Evolutionary conservation across 1,140 invertebrate genomes (phyloP).

Genomic region (Elymnias hypermnestra): DNA sequence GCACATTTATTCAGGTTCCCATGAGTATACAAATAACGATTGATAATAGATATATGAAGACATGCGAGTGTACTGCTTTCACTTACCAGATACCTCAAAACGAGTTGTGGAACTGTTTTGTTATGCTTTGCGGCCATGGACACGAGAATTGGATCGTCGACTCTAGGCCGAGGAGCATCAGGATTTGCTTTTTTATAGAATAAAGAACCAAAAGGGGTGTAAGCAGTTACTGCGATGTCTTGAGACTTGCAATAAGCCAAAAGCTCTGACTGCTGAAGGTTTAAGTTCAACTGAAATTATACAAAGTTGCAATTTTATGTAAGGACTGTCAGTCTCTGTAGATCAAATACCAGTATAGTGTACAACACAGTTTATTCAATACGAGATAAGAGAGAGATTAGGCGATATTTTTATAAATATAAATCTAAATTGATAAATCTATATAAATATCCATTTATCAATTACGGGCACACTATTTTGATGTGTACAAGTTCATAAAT

Average conservation of each 20-base stretch:
- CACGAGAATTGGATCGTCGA: constrained; percentile 30
- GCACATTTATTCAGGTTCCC: too few relatives aligned
- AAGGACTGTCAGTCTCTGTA: not conserved
- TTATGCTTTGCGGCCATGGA: constrained; percentile 36
- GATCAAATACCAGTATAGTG: not conserved
- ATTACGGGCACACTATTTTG: too few relatives aligned
- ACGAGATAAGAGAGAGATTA: too few relatives aligned
- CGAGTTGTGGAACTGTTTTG: constrained; percentile 50
- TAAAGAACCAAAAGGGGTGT: constrained; percentile 50
- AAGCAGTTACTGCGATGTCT: constrained; percentile 45
- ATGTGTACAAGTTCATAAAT: too few relatives aligned
- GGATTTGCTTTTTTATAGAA: constrained; percentile 29
- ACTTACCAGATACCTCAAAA: constrained; percentile 53
- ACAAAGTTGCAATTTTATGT: not conserved
- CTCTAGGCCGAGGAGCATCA: constrained; percentile 39
- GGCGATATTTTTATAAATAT: too few relatives aligned
- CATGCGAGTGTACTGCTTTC: too few relatives aligned
- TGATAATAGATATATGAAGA: too few relatives aligned
- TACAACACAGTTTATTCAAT: too few relatives aligned
- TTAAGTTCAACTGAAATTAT: constrained; percentile 53
- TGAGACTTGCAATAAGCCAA: constrained; percentile 38
- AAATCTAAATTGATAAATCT: too few relatives aligned
- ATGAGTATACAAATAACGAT: too few relatives aligned
- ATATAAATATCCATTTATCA: too few relatives aligned
- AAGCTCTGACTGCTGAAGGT: constrained; percentile 39